phyloP scores from a whole-genome alignment of 2,888 invertebrate genomes.

The Drosophila algonquin region DNA sequence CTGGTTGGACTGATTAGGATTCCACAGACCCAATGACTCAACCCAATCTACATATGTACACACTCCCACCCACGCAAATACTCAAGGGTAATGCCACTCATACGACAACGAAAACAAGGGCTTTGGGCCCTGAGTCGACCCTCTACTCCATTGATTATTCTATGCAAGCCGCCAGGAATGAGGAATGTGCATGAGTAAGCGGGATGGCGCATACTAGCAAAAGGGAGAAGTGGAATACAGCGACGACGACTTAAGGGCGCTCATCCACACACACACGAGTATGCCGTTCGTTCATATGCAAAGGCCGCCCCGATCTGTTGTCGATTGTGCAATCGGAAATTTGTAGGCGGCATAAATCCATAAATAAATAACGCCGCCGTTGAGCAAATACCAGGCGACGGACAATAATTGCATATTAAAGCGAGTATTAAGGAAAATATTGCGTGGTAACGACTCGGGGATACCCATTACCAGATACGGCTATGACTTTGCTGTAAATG shows the following conservation, averaged over 20 bases:
- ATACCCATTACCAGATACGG: background rate
- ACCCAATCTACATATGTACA: background rate
- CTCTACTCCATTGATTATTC: conserved; percentile 64
- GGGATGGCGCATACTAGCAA: background rate
- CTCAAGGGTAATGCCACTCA: background rate
- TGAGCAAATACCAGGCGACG: conserved; percentile 50
- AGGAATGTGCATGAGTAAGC: background rate
- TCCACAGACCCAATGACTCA: background rate
- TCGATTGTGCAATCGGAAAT: conserved; percentile 66
- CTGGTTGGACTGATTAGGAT: background rate
- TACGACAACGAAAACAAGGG: conserved; percentile 13
- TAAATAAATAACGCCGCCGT: conserved; percentile 51
- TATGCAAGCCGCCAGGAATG: conserved; percentile 38
- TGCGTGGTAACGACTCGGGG: background rate
- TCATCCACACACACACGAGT: background rate
- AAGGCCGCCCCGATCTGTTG: conserved; percentile 15
- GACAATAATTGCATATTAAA: conserved; percentile 75
- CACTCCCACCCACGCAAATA: background rate
- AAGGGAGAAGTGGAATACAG: too few relatives aligned
- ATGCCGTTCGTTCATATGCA: conserved; percentile 17
- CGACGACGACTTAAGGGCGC: background rate
- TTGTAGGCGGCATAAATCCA: conserved; percentile 66
- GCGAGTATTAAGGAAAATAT: background rate
- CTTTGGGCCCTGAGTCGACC: conserved; percentile 8
- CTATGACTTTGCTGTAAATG: background rate